Evolutionary conservation across 1,140 invertebrate genomes (phyloP), one percentile per base, ranked within the genome.

Genomic region (Drosophila bipectinata): DNA sequence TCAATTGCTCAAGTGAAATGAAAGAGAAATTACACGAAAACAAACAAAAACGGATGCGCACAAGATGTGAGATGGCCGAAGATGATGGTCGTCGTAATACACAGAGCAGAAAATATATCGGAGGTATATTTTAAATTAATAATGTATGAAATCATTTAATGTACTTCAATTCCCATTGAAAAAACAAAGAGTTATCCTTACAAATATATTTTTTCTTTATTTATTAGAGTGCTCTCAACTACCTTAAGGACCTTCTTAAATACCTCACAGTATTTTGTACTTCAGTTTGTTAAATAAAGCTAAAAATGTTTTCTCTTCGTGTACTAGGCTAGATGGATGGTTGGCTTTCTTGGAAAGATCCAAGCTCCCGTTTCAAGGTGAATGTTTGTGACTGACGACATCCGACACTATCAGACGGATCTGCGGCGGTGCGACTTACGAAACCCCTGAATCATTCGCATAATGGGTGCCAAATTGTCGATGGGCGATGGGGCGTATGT

Each of bases 1-100:
- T 90, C 81, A 90, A 88, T 87, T 87, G 83, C 84, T 89, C 83
- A 90, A 90, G 85, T 90, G 85, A 90, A 90, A 90, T 87, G 85
- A 87, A 85, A 90, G 85, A 90, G 85, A 90, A 90, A 90, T 90
- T 90, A 82, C 77, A 87, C 79, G 63, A 58, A 88, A 84, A 83
- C 84, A 73, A 87, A 87, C 83, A 88, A 83, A 77, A 88, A 83
- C 84, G 83, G 84, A 87, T 87, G 71, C 52, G 72, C 71, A 45
- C 45, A 56, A 84, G 72, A 85, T 73, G 63, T 59, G 55, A 64
- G 56, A 69, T 77, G 51, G 60, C 12, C 18, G 26, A 10, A 60
- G 54, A 59, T 60, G 79, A 59, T 81, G 61, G 28, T 57, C 34
- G 39, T 2, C 45, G 41, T 15, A 37, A 21, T 62, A 41, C 51